phyloP scores from a whole-genome alignment of 1,140 invertebrate species.

The Diploscapter pachys region DNA sequence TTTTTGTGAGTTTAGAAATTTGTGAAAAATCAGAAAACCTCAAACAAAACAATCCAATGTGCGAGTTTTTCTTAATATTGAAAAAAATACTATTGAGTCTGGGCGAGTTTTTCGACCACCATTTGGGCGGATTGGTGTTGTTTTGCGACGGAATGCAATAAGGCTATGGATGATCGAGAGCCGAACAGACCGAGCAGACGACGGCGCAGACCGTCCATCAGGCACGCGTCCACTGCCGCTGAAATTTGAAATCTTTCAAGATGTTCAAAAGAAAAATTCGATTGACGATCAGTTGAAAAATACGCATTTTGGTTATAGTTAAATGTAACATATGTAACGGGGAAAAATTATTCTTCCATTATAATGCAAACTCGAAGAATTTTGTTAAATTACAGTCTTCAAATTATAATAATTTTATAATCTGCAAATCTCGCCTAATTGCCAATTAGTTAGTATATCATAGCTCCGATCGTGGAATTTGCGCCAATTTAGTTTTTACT shows the following conservation, averaged over 20 bases:
- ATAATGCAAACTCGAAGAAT: constrained; percentile 5
- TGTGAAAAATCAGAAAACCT: not conserved
- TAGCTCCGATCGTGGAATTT: not conserved
- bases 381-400: not conserved
- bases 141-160: constrained; percentile 85
- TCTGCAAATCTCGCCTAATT: not conserved
- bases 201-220: constrained; percentile 61
- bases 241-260: constrained; percentile 20
- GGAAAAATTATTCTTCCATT: constrained; percentile 3
- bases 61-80: not conserved
- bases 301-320: not conserved
- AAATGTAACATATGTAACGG: not conserved
- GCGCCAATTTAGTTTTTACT: not conserved
- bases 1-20: not conserved
- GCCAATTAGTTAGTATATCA: not conserved
- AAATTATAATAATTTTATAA: not conserved
- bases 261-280: not conserved
- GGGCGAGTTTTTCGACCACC: constrained; percentile 67
- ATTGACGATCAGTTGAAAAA: not conserved
- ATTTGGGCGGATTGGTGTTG: constrained; percentile 70
- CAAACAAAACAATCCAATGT: not conserved
- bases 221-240: constrained; percentile 80
- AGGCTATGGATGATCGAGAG: constrained; percentile 74
- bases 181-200: constrained; percentile 60
- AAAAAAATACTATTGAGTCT: not conserved